These are phyloP conservation scores for Sinohyriopsis cumingii DNA, from an alignment of 2,888 invertebrate species.

Conservation along the genomic window DNA sequence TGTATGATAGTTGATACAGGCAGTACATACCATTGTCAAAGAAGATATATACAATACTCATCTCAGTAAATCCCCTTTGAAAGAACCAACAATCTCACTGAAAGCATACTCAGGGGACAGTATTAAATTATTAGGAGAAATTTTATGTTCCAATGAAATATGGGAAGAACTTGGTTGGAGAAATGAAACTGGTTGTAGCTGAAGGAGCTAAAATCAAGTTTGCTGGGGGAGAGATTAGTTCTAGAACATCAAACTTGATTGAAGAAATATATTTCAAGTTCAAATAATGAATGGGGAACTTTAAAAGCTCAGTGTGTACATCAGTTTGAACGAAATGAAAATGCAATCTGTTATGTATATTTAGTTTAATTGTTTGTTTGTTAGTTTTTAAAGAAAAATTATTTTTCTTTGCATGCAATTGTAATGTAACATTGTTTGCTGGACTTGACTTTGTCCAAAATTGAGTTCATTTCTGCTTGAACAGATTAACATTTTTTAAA, in stretches of 20 bases:
- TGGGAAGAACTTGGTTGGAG: background rate
- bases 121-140: conserved; percentile 1
- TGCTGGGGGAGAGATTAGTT: conserved; percentile 13
- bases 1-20: conserved; percentile 5
- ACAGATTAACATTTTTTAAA: too few relatives aligned
- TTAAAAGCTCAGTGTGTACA: background rate
- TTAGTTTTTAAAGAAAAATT: too few relatives aligned
- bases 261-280: conserved; percentile 6
- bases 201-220: conserved; percentile 5
- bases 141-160: conserved; percentile 3
- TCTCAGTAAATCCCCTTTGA: conserved; percentile 2
- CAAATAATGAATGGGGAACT: background rate
- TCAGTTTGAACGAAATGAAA: background rate
- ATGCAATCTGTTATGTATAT: background rate
- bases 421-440: too few relatives aligned
- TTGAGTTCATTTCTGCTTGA: too few relatives aligned
- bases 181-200: conserved; percentile 1
- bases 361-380: too few relatives aligned
- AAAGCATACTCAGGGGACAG: conserved; percentile 10
- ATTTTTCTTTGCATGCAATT: too few relatives aligned
- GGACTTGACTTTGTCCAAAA: too few relatives aligned
- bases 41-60: conserved; percentile 4
- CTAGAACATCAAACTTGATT: background rate
- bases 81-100: conserved; percentile 1
- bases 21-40: conserved; percentile 6